phyloP scores from a whole-genome alignment of 2,113 vertebrate species.

The Tretioscincus oriximinensis region DNA sequence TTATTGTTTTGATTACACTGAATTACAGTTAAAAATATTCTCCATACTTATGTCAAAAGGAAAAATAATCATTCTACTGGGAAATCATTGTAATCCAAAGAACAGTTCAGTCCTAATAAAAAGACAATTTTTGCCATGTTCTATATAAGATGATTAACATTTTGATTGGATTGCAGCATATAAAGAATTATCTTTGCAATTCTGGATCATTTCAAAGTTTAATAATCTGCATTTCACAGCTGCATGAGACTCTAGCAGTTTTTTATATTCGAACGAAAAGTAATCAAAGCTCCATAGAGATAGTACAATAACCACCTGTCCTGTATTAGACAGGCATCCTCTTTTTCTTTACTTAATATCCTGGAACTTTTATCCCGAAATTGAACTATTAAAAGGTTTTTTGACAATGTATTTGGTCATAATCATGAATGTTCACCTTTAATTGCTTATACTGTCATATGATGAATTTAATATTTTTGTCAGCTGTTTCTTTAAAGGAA shows the following conservation, averaged over 20 bases:
- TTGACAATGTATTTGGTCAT: background rate
- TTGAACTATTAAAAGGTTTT: background rate
- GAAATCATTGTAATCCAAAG: slow-evolving; percentile 6
- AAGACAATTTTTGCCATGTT: background rate
- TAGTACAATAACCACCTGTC: background rate
- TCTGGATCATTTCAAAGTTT: slow-evolving; percentile 5
- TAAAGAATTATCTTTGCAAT: background rate
- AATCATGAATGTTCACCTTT: background rate
- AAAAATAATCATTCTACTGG: background rate
- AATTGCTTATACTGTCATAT: background rate
- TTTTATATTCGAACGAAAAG: slow-evolving; percentile 15
- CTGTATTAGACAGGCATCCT: background rate
- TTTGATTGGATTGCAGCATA: background rate
- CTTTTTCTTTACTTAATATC: background rate
- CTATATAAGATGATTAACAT: background rate
- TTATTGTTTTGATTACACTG: background rate
- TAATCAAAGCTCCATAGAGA: slow-evolving; percentile 25
- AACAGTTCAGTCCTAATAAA: background rate
- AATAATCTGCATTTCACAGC: background rate
- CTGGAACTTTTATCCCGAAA: slow-evolving; percentile 6
- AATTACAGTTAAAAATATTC: background rate
- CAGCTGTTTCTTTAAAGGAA: background rate
- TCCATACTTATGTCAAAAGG: fast-evolving
- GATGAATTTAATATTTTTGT: background rate
- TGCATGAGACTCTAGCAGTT: background rate